Percentiles rank a stretch among this genome's conserved stretches.
phyloP scores from a whole-genome alignment of 2,113 vertebrate genomes.

The Dromiciops gliroides region DNA sequence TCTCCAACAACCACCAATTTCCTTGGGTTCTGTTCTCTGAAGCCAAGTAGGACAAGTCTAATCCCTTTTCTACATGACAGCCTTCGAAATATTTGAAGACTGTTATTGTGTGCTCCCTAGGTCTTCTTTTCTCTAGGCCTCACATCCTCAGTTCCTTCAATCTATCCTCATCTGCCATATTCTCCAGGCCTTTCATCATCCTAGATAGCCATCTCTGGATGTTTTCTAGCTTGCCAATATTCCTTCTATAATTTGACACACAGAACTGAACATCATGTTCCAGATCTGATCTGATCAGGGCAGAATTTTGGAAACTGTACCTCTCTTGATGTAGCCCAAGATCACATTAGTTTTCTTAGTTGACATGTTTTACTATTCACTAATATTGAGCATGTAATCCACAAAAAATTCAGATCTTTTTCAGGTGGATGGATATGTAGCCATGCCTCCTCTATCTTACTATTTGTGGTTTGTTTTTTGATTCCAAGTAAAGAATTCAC shows the following conservation, averaged over 20 bases:
- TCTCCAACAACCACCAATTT: background rate
- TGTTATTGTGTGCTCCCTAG: background rate
- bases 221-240: background rate
- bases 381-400: background rate
- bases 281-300: background rate
- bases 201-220: background rate
- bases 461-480: background rate
- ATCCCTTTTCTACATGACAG: background rate
- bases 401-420: background rate
- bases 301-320: background rate
- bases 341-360: background rate
- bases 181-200: background rate
- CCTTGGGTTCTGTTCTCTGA: background rate
- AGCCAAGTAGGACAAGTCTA: background rate
- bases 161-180: background rate
- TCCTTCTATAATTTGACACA: slow-evolving; percentile 10
- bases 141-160: background rate
- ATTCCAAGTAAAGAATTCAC: background rate
- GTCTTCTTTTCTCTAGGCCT: background rate
- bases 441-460: background rate
- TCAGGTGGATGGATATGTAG: background rate
- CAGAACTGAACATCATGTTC: background rate
- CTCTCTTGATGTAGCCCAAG: background rate
- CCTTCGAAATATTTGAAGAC: background rate
- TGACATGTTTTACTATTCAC: background rate